Conservation (phyloP, 2,888 invertebrate genomes). For the Drosophila borealis region DNA sequence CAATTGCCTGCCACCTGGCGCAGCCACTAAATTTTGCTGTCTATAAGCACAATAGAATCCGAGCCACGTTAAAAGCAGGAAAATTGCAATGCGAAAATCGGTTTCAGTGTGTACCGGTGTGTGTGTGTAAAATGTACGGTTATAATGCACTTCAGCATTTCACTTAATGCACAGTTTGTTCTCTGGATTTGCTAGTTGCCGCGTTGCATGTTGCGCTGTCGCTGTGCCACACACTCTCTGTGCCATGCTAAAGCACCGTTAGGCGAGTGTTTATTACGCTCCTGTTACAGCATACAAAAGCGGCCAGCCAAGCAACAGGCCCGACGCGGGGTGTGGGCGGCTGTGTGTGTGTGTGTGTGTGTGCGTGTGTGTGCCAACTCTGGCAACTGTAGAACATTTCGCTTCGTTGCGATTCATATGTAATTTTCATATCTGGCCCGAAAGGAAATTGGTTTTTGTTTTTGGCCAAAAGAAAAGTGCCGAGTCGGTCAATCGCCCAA, state of each 20-base stretch:
- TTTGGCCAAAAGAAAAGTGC: conserved; percentile 52
- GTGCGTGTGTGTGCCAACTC: conserved; percentile 7
- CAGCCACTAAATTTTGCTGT: conserved; percentile 46
- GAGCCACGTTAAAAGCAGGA: conserved; percentile 43
- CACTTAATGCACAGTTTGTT: conserved; percentile 55
- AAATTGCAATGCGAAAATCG: conserved; percentile 55
- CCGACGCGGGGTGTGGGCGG: conserved; percentile 10
- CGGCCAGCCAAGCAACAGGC: conserved; percentile 42
- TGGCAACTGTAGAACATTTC: conserved; percentile 26
- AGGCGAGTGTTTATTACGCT: conserved; percentile 76
- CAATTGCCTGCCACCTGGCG: conserved; percentile 52
- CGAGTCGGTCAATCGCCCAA: conserved; percentile 64
- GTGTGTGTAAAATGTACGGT: conserved; percentile 61
- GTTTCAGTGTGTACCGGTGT: conserved; percentile 14
- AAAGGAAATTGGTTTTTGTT: conserved; percentile 58
- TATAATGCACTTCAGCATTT: conserved; percentile 76
- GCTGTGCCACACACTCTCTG: conserved; percentile 35
- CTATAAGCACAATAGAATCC: conserved; percentile 47
- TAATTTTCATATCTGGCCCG: conserved; percentile 60
- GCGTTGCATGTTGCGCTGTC: conserved; percentile 38
- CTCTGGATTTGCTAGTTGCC: conserved; percentile 48
- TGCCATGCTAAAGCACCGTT: conserved; percentile 65
- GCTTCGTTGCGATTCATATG: conserved; percentile 50
- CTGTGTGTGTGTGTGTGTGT: background rate
- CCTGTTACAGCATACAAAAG: conserved; percentile 78